Conservation (phyloP, 2,888 invertebrate species). For the Tribolium freemani region DNA sequence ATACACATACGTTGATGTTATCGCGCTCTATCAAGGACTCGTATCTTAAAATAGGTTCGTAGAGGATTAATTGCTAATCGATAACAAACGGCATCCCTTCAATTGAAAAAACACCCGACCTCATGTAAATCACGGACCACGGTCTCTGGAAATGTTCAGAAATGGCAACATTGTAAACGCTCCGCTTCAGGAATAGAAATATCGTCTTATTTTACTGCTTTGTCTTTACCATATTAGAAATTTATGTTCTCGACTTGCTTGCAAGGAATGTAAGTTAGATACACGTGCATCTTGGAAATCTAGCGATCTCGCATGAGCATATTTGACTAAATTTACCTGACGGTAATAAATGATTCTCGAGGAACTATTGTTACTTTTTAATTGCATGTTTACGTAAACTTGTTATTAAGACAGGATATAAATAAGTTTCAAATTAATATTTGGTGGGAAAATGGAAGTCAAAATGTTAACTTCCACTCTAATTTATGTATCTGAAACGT, state of each 20-base stretch:
- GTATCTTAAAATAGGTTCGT: constrained; percentile 31
- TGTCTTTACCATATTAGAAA: constrained; percentile 17
- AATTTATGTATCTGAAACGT: constrained; percentile 34
- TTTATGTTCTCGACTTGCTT: constrained; percentile 17
- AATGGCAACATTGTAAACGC: constrained; percentile 12
- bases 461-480: constrained; percentile 23
- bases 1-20: constrained; percentile 40
- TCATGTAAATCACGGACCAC: constrained; percentile 23
- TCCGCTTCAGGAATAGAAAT: constrained; percentile 29
- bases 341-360: constrained; percentile 22
- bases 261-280: constrained; percentile 13
- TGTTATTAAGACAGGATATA: constrained; percentile 14
- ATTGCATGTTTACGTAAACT: constrained; percentile 33
- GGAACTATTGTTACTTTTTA: constrained; percentile 15
- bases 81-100: constrained; percentile 21
- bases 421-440: constrained; percentile 34
- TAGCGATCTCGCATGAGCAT: background rate
- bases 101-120: constrained; percentile 31
- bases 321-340: constrained; percentile 7
- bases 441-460: constrained; percentile 13
- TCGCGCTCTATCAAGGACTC: constrained; percentile 30
- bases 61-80: constrained; percentile 39
- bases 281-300: constrained; percentile 8
- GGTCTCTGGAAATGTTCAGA: constrained; percentile 1
- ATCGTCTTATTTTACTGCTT: constrained; percentile 26